Evolutionary conservation across 2,888 invertebrate genomes (phyloP), one percentile per base, ranked within the genome.

Genomic region (Eupeodes luniger): DNA sequence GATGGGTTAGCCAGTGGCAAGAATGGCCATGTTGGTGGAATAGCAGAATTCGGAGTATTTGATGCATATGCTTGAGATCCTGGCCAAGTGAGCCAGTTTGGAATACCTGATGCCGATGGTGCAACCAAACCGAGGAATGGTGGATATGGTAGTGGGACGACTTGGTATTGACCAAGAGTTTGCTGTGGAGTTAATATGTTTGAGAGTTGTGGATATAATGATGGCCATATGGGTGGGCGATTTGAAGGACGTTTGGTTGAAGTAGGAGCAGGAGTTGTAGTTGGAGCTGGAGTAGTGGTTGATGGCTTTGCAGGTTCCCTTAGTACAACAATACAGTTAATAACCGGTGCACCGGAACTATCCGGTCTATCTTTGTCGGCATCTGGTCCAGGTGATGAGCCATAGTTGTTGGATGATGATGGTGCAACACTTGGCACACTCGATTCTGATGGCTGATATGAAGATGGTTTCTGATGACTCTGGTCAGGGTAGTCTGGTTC

Each of bases 241-340:
- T 14, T 27, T 0, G 16, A 6, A 10, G 53, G 79, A 0, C 36
- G 34, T 19, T 59, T 40, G 12, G 53, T 19, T 27, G n/a, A 19
- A n/a, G 19, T 0, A n/a, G 69, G 40, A n/a, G 47, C 7, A 6
- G 78, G 47, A 49, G 40, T 6, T 11, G 59, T 14, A 10, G 51
- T n/a, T 44, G 55, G 51, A 5, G 10, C 5, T n/a, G 5, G 47
- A 36, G 51, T 34, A 16, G 36, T 40, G 0, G 40, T 40, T 40
- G 5, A 1, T 44, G 76, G 14, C 9, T 16, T 5, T 36, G 67
- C n/a, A n/a, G 84, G 77, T 5, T 74, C 81, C 47, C 64, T 88
- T 2, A 88, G 16, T 16, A 88, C 81, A 16, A 88, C 85, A 27
- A 88, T 81, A 10, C 88, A 88, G 47, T 88, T 88, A 11, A 85